Conservation (phyloP, 2,113 vertebrate species). For the Quiscalus mexicanus region DNA sequence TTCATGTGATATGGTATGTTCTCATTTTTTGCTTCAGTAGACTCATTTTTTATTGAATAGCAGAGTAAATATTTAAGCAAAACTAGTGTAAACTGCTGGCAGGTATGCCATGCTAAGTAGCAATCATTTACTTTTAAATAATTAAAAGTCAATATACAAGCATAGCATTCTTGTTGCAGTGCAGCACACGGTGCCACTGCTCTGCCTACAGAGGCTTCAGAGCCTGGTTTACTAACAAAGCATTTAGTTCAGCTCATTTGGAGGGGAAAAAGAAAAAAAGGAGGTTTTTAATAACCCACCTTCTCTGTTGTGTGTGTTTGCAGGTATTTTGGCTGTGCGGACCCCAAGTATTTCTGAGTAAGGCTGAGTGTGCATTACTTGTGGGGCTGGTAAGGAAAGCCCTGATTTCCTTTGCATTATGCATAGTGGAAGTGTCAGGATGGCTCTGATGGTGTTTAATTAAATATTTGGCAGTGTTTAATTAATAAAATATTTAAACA, state of each 20-base stretch:
- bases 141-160: constrained; percentile 68
- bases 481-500: constrained; percentile 82
- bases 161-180: constrained; percentile 44
- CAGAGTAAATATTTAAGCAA: constrained; percentile 65
- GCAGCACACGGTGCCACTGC: background rate
- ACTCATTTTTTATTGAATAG: constrained; percentile 67
- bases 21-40: constrained; percentile 45
- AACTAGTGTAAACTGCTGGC: constrained; percentile 59
- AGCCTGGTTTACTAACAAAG: constrained; percentile 25
- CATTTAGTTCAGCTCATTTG: background rate
- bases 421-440: constrained; percentile 62
- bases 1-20: background rate
- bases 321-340: background rate
- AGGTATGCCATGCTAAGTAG: constrained; percentile 64
- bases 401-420: constrained; percentile 64
- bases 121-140: constrained; percentile 71
- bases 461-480: constrained; percentile 80
- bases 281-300: background rate
- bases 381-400: background rate
- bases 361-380: background rate
- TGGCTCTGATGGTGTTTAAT: constrained; percentile 76
- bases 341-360: background rate
- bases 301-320: background rate
- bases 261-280: background rate
- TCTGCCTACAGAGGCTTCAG: constrained; percentile 33